Evolutionary conservation across 2,113 vertebrate species (phyloP), one percentile per base, ranked within the genome.

Genomic region (Nibea coibor): DNA sequence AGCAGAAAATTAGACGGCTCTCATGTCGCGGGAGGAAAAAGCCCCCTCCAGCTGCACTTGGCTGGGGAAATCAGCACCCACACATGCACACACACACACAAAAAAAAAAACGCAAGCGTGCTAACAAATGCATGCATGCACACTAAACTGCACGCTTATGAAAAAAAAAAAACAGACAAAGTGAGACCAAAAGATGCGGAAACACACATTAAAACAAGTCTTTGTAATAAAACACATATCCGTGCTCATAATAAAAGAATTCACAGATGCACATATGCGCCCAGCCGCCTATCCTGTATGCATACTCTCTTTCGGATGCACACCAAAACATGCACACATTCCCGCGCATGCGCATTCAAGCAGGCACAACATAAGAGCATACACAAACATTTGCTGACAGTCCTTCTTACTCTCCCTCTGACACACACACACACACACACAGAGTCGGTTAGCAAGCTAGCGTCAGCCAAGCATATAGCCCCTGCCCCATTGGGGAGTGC

Each of bases 1-100:
- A 94, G 91, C 90, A 94, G 93, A 95, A 95, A 94, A 95, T 95
- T 92, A 95, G 93, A 93, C 88, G 78, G 90, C 93, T 91, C 91
- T 92, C 84, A 83, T 92, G 90, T 91, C 85, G 84, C 88, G 43
- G 61, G 75, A 84, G 75, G 56, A 62, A 75, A 78, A 81, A 76
- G 69, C 71, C 68, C 84, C 85, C 88, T 93, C 89, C 90, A 94
- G 94, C 93, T 92, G 94, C 92, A 92, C 65, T 83, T 62, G 87
- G 84, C 73, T 89, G 77, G 75, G 86, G 74, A 86, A 92, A 88
- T 87, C 81, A 72, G 82, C 85, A 81, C 87, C 79, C 83, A 82
- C 82, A 61, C 61, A 59, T 16, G 6, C 77, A 68, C 75, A 73
- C 64, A 35, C 77, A 68, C 75, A 73, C 64, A 35, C 85, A 81